Percentiles rank a stretch among this genome's conserved stretches.
These are phyloP conservation scores for Zootoca vivipara DNA, from an alignment of 2,113 vertebrate species.

Conservation along the genomic window DNA sequence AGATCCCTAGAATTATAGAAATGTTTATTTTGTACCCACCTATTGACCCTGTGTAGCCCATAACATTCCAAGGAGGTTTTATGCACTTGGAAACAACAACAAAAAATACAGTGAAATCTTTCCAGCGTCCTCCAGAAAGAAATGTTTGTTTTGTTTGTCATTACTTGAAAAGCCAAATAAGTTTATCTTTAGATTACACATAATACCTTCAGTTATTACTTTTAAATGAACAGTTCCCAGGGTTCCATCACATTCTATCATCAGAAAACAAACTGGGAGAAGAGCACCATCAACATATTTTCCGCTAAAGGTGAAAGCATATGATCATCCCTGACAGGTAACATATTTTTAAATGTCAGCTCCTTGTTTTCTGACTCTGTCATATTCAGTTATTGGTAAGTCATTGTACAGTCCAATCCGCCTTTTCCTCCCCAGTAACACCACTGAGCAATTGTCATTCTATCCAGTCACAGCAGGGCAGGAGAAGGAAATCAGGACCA, in stretches of 20 bases:
- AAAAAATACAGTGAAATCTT: slow-evolving; percentile 45
- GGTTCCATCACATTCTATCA: not conserved
- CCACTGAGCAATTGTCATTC: no score
- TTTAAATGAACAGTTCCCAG: slow-evolving; percentile 48
- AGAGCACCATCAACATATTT: not conserved
- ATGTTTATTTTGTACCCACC: not conserved
- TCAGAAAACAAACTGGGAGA: not conserved
- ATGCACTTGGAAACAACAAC: slow-evolving; percentile 11
- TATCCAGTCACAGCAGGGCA: no score
- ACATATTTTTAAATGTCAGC: no score
- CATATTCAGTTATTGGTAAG: no score
- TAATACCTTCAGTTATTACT: slow-evolving; percentile 39
- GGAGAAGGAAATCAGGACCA: no score
- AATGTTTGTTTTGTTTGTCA: slow-evolving; percentile 56
- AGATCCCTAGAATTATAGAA: not conserved
- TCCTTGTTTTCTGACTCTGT: no score
- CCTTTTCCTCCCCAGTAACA: no score
- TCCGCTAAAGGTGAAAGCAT: not conserved
- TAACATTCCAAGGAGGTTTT: not conserved
- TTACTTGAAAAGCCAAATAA: slow-evolving; percentile 49
- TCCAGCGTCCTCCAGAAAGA: slow-evolving; percentile 32
- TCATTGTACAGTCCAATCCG: no score
- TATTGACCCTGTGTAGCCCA: not conserved
- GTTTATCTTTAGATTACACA: slow-evolving; percentile 48
- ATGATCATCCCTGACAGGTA: no score